Conservation (phyloP, 2,888 invertebrate genomes). For the Cheilosia urbana region DNA sequence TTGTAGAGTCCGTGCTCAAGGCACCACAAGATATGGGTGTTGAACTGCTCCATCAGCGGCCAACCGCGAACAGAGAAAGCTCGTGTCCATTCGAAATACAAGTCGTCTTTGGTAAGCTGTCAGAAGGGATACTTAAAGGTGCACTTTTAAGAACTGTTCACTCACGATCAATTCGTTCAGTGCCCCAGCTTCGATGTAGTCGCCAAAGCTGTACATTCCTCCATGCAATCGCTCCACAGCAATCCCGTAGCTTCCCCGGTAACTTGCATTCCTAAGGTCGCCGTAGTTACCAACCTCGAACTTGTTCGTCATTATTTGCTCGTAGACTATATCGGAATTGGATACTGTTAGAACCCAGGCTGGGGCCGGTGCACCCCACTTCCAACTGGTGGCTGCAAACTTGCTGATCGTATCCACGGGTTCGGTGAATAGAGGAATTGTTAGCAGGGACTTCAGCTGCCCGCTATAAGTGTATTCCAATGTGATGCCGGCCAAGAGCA, state of each 20-base stretch:
- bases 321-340: conserved; percentile 79
- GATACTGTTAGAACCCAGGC: conserved; percentile 81
- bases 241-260: conserved; percentile 79
- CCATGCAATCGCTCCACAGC: conserved; percentile 81
- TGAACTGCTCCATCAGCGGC: conserved; percentile 80
- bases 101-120: conserved; percentile 81
- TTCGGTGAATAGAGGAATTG: conserved; percentile 80
- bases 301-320: conserved; percentile 78
- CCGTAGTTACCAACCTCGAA: conserved; percentile 80
- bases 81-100: conserved; percentile 82
- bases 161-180: conserved; percentile 80
- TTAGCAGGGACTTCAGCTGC: conserved; percentile 81
- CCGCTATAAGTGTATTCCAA: conserved; percentile 83
- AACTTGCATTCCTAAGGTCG: conserved; percentile 80
- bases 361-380: conserved; percentile 82
- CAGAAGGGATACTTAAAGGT: neutral
- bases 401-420: conserved; percentile 81
- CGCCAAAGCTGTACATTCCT: conserved; percentile 79
- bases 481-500: conserved; percentile 81
- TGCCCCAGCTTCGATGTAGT: conserved; percentile 79
- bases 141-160: neutral
- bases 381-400: conserved; percentile 80
- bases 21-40: conserved; percentile 79
- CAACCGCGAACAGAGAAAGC: conserved; percentile 81
- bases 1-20: conserved; percentile 81